A percentile compares a stretch with the other conserved stretches of the same genome.
Conservation (phyloP, 2,797 vertebrate species). For the Anableps anableps region DNA sequence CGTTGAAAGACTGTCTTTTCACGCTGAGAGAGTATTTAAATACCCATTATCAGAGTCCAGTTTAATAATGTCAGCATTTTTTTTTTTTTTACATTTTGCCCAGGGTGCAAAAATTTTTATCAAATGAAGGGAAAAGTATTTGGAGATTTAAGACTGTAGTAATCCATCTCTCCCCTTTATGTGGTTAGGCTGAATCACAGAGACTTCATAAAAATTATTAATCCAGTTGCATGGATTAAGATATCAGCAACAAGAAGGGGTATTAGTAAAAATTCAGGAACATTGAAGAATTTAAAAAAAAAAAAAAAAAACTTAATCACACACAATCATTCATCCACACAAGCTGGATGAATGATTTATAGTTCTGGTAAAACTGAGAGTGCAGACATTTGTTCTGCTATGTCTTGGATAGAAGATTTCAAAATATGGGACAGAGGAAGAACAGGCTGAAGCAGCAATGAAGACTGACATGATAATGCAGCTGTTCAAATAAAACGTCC, state of each 20-base stretch:
- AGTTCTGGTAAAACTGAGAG: neutral
- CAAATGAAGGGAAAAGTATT: neutral
- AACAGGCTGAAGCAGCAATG: neutral
- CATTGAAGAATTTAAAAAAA: too few relatives aligned
- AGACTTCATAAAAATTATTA: neutral
- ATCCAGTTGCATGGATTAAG: neutral
- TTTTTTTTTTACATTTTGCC: neutral
- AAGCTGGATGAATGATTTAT: neutral
- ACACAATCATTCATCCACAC: too few relatives aligned
- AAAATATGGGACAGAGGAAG: neutral
- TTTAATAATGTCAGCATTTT: neutral
- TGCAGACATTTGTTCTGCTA: neutral
- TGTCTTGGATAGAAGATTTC: neutral
- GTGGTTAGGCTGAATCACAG: neutral
- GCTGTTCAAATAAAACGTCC: neutral
- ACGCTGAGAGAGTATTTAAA: neutral
- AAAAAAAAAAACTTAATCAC: too few relatives aligned
- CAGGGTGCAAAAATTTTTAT: neutral
- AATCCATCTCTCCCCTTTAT: neutral
- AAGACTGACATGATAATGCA: too few relatives aligned
- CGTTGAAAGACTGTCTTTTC: neutral
- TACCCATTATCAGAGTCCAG: neutral
- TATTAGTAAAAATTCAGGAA: neutral
- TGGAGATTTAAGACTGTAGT: neutral
- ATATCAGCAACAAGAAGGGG: neutral